Base-by-base conservation (phyloP, 2,797 vertebrate species). In the Squalus acanthias region DNA sequence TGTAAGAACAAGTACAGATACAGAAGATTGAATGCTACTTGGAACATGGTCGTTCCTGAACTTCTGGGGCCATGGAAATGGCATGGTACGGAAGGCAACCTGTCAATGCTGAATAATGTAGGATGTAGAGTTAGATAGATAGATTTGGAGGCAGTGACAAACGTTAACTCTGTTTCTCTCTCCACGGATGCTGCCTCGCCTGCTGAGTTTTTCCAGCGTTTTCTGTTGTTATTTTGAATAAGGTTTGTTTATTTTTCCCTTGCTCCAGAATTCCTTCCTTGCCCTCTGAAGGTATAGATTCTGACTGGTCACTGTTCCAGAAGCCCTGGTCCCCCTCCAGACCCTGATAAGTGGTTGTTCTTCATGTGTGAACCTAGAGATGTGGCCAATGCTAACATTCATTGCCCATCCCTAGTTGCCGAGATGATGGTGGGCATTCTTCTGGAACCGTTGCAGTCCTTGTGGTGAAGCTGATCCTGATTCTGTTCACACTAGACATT, bases 61-160 rank as follows among this genome's bases (percentile, higher is more conserved):
- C 65, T 67, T 22, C 20, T 94, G 92, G 63, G 39, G 65, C 65
- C 92, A 94, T 94, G 65, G 39, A 94, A 46, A 69, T 94, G 39
- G 69, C 24, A 50, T 70, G 92, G 92, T 9, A 50, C 33, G 92
- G 92, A 94, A 94, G n/a, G 65, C 39, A 94, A 69, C n/a, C 65
- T 70, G 65, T 94, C 22, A 94, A 15, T 24, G 92, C 6, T 67
- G 92, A 94, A 94, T 94, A 94, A 93, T 93, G 91, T 26, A 93
- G 63, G 17, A 67, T 33, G 91, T 93, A 93, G 67, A 60, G 60
- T 93, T 93, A 46, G n/a, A 67, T 70, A 24, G 65, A 94, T 70
- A 89, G 26, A 53, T 89, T 57, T 89, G 87, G 26, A 33, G 26
- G 13, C 53, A 89, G 87, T 7, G 57, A 89, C 26, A 89, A 1